phyloP scores from a whole-genome alignment of 1,140 invertebrate genomes.

The Drosophila erecta region DNA sequence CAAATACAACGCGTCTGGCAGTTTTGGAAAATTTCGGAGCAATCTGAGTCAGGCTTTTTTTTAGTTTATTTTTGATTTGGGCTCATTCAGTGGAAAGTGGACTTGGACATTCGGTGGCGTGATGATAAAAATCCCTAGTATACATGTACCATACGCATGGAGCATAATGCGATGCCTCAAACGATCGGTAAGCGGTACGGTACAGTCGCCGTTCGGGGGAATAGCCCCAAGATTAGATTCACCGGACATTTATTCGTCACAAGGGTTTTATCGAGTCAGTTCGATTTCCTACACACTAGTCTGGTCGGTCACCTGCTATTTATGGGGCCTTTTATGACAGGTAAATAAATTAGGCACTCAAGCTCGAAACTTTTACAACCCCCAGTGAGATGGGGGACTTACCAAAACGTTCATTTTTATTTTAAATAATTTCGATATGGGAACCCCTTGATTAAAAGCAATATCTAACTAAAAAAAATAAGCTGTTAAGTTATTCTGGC shows the following conservation, averaged over 20 bases:
- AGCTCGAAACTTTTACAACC: not conserved
- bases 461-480: too few relatives aligned
- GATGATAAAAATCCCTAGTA: slow-evolving; percentile 54
- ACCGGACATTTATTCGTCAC: slow-evolving; percentile 11
- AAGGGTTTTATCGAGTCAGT: slow-evolving; percentile 15
- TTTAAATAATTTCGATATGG: too few relatives aligned
- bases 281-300: not conserved
- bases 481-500: too few relatives aligned
- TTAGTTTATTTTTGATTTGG: not conserved
- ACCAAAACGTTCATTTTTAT: too few relatives aligned
- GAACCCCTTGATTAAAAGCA: too few relatives aligned
- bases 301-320: slow-evolving; percentile 12
- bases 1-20: slow-evolving; percentile 25
- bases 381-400: too few relatives aligned
- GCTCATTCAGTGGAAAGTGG: slow-evolving; percentile 23
- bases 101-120: slow-evolving; percentile 67
- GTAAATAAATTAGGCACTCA: not conserved
- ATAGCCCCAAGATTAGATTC: slow-evolving; percentile 29
- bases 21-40: slow-evolving; percentile 54
- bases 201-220: slow-evolving; percentile 26
- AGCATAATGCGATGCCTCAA: slow-evolving; percentile 26
- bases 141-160: slow-evolving; percentile 14
- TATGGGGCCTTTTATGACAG: not conserved
- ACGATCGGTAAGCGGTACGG: slow-evolving; percentile 15
- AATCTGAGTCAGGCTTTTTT: slow-evolving; percentile 54